Evolutionary conservation across 1,140 invertebrate genomes (phyloP).

Genomic region (Pseudomyrmex pallidus): DNA sequence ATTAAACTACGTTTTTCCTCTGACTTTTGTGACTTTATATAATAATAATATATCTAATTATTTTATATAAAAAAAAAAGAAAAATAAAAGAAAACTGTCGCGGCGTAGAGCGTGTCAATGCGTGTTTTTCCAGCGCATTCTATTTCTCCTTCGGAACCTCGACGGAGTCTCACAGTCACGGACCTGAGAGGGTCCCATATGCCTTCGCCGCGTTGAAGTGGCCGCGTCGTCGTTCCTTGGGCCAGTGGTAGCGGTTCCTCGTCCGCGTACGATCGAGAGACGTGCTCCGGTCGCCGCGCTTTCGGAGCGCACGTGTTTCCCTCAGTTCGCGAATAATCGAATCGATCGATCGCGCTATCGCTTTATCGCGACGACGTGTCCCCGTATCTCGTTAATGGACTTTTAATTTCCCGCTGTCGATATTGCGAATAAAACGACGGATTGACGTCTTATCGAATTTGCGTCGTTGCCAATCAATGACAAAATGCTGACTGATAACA

Average conservation of each 20-base stretch:
- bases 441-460: constrained; percentile 15
- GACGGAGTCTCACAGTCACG: constrained; percentile 66
- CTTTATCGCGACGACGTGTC: not conserved
- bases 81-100: too few species aligned
- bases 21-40: too few species aligned
- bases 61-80: too few species aligned
- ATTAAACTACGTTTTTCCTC: too few species aligned
- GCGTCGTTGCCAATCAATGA: constrained; percentile 17
- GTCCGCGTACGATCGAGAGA: constrained; percentile 76
- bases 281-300: constrained; percentile 68
- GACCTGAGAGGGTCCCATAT: constrained; percentile 80
- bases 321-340: not conserved
- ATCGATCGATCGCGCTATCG: not conserved
- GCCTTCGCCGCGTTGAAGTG: constrained; percentile 76
- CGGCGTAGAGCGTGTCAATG: not conserved
- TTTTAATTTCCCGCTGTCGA: constrained; percentile 45
- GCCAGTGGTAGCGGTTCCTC: constrained; percentile 81
- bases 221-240: constrained; percentile 79
- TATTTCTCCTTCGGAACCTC: not conserved
- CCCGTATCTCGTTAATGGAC: constrained; percentile 26
- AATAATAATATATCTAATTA: too few species aligned
- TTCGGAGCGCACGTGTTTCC: constrained; percentile 68
- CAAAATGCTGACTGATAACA: not conserved
- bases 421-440: not conserved
- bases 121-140: too few species aligned